Evolutionary conservation across 2,797 vertebrate species (phyloP).

Genomic region (Phalanger gymnotis): DNA sequence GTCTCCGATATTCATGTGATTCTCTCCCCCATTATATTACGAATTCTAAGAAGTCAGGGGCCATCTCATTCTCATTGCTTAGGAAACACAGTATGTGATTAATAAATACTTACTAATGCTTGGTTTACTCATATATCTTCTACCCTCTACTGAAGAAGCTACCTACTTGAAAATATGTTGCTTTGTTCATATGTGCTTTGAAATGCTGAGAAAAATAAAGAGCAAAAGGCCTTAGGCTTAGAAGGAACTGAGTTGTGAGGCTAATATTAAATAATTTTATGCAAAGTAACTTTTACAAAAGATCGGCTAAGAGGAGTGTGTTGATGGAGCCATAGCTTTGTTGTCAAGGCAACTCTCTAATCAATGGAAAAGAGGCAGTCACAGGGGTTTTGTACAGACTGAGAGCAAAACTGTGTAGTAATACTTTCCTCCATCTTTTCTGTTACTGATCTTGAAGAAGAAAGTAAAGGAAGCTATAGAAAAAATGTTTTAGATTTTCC

Average conservation of each 20-base stretch:
- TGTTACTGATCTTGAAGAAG: background rate
- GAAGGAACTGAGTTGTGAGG: background rate
- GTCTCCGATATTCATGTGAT: background rate
- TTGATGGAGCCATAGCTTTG: background rate
- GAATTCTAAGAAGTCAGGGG: background rate
- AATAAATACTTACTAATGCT: background rate
- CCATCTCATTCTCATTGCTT: background rate
- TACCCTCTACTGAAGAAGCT: slow-evolving; percentile 18
- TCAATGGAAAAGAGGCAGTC: slow-evolving; percentile 7
- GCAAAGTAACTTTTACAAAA: background rate
- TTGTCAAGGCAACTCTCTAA: background rate
- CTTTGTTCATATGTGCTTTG: slow-evolving; percentile 37
- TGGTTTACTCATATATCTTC: background rate
- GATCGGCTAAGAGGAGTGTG: background rate
- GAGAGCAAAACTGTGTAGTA: background rate
- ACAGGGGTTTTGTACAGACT: background rate
- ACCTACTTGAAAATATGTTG: slow-evolving; percentile 4
- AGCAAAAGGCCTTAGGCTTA: background rate
- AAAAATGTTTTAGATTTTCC: background rate
- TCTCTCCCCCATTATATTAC: background rate
- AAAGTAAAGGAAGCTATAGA: background rate
- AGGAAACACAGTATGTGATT: background rate
- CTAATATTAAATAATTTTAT: background rate
- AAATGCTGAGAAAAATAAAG: slow-evolving; percentile 9
- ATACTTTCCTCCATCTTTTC: background rate